phyloP scores from a whole-genome alignment of 1,140 invertebrate genomes.

The Leptoteleia sp. region DNA sequence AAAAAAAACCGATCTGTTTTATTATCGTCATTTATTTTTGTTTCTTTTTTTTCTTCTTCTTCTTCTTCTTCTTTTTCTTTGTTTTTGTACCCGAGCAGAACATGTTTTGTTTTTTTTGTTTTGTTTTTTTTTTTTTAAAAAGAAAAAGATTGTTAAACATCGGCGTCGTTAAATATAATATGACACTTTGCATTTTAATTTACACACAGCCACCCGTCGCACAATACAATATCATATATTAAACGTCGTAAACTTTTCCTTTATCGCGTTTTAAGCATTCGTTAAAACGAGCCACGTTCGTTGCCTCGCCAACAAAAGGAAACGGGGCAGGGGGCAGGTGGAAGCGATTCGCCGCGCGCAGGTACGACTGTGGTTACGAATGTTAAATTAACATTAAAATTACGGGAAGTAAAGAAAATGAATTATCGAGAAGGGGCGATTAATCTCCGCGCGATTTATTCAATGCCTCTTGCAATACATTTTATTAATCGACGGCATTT shows the following conservation, averaged over 20 bases:
- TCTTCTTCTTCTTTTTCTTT: too few relatives aligned
- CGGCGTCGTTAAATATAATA: slow-evolving; percentile 24
- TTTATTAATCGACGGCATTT: too few relatives aligned
- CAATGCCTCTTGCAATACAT: too few relatives aligned
- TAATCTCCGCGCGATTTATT: too few relatives aligned
- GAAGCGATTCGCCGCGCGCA: slow-evolving; percentile 15
- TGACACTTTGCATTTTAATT: slow-evolving; percentile 29
- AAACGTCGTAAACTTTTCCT: slow-evolving; percentile 29
- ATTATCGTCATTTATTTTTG: too few relatives aligned
- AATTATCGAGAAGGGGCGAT: too few relatives aligned
- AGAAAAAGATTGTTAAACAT: slow-evolving; percentile 25
- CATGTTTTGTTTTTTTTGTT: too few relatives aligned
- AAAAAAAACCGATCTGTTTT: slow-evolving; percentile 12
- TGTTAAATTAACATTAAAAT: slow-evolving; percentile 17
- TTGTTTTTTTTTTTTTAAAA: too few relatives aligned
- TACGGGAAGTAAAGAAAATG: neutral
- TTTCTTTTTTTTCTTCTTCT: too few relatives aligned
- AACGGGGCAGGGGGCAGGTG: slow-evolving; percentile 15
- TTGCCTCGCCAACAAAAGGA: slow-evolving; percentile 3
- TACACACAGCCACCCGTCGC: neutral
- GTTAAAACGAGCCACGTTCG: slow-evolving; percentile 25
- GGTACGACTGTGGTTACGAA: slow-evolving; percentile 9
- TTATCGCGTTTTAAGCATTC: slow-evolving; percentile 42
- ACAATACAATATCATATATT: slow-evolving; percentile 33
- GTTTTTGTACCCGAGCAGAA: neutral